Conservation (phyloP, 2,888 invertebrate species). For the Hermodice carunculata region DNA sequence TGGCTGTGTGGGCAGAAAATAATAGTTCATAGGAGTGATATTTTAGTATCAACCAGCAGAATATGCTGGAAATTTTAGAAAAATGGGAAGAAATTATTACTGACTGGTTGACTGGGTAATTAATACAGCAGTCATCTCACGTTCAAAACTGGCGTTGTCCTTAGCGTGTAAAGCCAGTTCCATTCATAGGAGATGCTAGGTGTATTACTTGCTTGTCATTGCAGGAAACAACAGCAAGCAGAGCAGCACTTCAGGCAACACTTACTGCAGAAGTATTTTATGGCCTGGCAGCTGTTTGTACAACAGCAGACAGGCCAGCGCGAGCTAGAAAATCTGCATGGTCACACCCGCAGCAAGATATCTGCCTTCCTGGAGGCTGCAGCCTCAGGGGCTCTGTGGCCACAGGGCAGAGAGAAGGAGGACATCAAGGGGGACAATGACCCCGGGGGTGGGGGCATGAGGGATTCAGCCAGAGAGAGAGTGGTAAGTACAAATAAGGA, state of each 20-base stretch:
- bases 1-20: no score
- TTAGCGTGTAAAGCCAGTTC: no score
- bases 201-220: no score
- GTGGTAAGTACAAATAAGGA: conserved; percentile 5
- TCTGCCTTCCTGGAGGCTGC: conserved; percentile 62
- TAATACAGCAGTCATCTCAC: no score
- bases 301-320: conserved; percentile 48
- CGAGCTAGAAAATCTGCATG: conserved; percentile 52
- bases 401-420: neutral
- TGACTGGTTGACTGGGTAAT: no score
- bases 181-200: no score
- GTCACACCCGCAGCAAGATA: conserved; percentile 61
- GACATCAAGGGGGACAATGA: conserved; percentile 4
- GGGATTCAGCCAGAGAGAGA: neutral
- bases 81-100: no score
- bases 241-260: conserved; percentile 48
- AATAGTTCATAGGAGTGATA: no score
- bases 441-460: neutral
- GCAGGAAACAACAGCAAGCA: conserved; percentile 59
- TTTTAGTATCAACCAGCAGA: no score
- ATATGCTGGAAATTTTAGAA: no score
- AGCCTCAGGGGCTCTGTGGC: conserved; percentile 53
- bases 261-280: conserved; percentile 48
- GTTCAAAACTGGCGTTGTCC: no score
- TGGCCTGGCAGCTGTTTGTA: conserved; percentile 60